These are phyloP conservation scores for Spea multiplicata DNA, from an alignment of 2,113 vertebrate genomes.

Conservation along the genomic window DNA sequence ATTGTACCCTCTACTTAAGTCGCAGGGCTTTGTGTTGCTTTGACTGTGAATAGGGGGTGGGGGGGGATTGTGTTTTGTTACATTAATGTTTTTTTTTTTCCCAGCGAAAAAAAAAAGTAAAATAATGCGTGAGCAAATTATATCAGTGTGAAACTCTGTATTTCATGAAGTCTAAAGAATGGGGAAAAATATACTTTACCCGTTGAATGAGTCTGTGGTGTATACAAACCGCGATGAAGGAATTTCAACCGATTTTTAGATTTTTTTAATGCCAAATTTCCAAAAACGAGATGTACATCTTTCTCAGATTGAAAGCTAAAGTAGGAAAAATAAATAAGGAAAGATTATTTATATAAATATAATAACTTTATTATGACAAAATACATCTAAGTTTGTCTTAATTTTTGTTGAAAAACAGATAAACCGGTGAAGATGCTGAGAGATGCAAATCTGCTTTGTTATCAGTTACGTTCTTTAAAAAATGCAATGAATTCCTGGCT, in stretches of 20 bases:
- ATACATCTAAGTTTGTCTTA: too few relatives aligned
- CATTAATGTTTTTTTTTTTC: background rate
- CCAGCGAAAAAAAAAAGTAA: background rate
- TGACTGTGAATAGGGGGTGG: background rate
- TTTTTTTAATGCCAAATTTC: background rate
- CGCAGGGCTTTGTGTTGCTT: background rate
- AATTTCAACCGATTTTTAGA: background rate
- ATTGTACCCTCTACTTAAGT: too few relatives aligned
- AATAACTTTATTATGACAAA: too few relatives aligned
- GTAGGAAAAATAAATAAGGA: too few relatives aligned
- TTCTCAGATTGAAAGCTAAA: too few relatives aligned
- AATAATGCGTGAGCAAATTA: background rate
- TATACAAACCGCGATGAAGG: background rate
- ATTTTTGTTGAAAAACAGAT: too few relatives aligned
- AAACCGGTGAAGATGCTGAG: too few relatives aligned
- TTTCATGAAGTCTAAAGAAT: background rate
- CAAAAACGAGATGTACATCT: background rate
- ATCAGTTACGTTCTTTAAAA: too few relatives aligned
- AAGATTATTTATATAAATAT: too few relatives aligned
- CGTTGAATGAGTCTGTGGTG: background rate
- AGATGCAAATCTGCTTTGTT: too few relatives aligned
- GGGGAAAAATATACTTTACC: background rate
- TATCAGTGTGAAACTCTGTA: background rate
- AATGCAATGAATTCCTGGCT: too few relatives aligned
- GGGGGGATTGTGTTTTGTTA: background rate